Evolutionary conservation across 2,797 vertebrate genomes (phyloP), one percentile per base, ranked within the genome.

Genomic region (Cygnus olor): DNA sequence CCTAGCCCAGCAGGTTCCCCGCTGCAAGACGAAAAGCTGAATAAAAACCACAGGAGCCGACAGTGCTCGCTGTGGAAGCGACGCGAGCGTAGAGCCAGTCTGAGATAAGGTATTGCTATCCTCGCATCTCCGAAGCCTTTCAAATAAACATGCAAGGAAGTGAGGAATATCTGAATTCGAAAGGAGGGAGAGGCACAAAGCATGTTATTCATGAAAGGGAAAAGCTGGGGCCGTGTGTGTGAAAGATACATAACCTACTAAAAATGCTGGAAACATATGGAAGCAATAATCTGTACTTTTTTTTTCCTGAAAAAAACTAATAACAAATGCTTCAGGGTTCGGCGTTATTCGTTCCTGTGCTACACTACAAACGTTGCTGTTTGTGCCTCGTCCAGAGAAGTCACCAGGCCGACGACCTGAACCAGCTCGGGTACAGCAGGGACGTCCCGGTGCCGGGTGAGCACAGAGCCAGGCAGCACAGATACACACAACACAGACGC

Each of bases 181-280:
- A 94, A 94, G 88, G 69, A 90, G 76, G 80, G 49, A 68, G 78
- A 80, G 70, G 85, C 91, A 96, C 94, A 97, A 97, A 97, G 89
- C 61, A 73, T 18, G 92, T 95, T 96, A 97, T 95, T 97, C 96
- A 96, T 78, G 96, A 94, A 95, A 96, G 79, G 74, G 49, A 88
- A 95, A 94, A 93, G 78, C 91, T 87, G 83, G 71, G 84, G 93
- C 90, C 3, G 27, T 71, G 79, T 77, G 72, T 56, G 79, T 40
- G 60, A 94, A 95, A 93, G 90, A 95, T 71, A 92, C 95, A 95
- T 94, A 97, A 96, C 93, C 96, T 94, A 97, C 5, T 14, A 96
- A 95, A 96, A 96, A 96, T 95, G 92, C 82, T 96, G 71, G 78
- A 95, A 94, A 93, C 94, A 96, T 97, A 96, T 94, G 96, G 96